Conservation (phyloP, 2,888 invertebrate genomes). For the Athrips mouffetella region DNA sequence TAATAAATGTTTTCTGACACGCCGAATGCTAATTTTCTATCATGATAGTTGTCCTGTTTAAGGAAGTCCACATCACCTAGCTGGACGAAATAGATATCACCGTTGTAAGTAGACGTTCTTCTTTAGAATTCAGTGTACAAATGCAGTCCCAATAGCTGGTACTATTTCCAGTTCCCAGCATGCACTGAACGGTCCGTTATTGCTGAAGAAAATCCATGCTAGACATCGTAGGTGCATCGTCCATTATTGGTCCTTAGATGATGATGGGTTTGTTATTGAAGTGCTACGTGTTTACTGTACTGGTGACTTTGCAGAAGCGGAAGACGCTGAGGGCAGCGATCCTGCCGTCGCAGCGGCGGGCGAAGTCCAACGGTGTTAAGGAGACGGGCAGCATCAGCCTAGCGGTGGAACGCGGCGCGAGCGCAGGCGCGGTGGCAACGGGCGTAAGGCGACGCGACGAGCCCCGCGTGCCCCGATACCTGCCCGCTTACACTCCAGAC, state of each 20-base stretch:
- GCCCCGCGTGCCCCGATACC: conserved; percentile 82
- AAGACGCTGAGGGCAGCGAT: conserved; percentile 90
- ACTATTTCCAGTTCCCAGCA: conserved; percentile 4
- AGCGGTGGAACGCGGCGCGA: conserved; percentile 83
- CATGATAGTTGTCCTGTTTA: conserved; percentile 48
- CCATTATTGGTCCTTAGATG: background rate
- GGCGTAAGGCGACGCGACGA: conserved; percentile 80
- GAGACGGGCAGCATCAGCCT: conserved; percentile 89
- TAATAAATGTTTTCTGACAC: conserved; percentile 59
- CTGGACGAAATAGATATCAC: conserved; percentile 45
- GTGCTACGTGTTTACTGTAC: too few relatives aligned
- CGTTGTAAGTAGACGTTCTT: conserved; percentile 61
- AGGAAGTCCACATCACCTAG: conserved; percentile 41
- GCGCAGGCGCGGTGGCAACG: conserved; percentile 32
- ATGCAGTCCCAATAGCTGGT: conserved; percentile 13
- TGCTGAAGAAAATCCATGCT: conserved; percentile 3
- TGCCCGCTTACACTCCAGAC: conserved; percentile 87
- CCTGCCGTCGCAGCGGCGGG: conserved; percentile 85
- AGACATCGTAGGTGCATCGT: background rate
- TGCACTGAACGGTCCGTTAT: conserved; percentile 4
- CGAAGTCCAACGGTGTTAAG: conserved; percentile 88
- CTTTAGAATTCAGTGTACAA: conserved; percentile 18
- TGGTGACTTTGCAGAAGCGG: conserved; percentile 84
- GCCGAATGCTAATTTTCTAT: conserved; percentile 58
- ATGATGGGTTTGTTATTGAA: too few relatives aligned